Evolutionary conservation across 2,113 vertebrate species (phyloP), one percentile per base, ranked within the genome.

Genomic region (Nycticorax nycticorax): DNA sequence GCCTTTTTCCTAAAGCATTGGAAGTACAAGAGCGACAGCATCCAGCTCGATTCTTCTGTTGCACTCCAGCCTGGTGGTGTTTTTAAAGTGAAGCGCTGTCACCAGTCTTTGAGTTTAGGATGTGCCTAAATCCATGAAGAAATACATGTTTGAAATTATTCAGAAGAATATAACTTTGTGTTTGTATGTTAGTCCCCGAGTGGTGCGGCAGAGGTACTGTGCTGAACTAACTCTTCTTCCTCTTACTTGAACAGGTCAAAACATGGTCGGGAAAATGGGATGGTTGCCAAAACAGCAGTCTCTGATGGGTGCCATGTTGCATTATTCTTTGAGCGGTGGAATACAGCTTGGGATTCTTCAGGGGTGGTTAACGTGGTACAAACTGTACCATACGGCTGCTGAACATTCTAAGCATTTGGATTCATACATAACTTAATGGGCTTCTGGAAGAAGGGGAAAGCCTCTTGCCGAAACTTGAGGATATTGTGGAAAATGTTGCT

Each of bases 161-260:
- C 33, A 37, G 50, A 85, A 90, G 56, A 53, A 39, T 0, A 0
- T 74, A 57, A 66, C 35, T 90, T 68, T 35, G 3, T 52, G 33
- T 56, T 77, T 45, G 14, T 48, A 4, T 14, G 16, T 85, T 64
- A 35, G 53, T 55, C 30, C 14, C 48, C 0, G 3, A 77, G 59
- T 6, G 2, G 41, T 33, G 48, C 0, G 2, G 26, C 55, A 72
- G 85, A n/a, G 45, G 81, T 72, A 23, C 64, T 90, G 52, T 75
- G 56, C 55, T 59, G 47, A 84, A 35, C 71, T 66, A 73, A 95
- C 48, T 4, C 4, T 82, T 75, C 11, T 88, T 87, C 26, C 50
- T 93, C 33, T 13, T 81, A 24, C 59, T 72, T 48, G 26, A 94
- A 95, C 91, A 98, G 97, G 88, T 91, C 57, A 73, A 83, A 89